Evolutionary conservation across 2,113 vertebrate species (phyloP), one percentile per base, ranked within the genome.

Genomic region (Hippocampus guttulatus): DNA sequence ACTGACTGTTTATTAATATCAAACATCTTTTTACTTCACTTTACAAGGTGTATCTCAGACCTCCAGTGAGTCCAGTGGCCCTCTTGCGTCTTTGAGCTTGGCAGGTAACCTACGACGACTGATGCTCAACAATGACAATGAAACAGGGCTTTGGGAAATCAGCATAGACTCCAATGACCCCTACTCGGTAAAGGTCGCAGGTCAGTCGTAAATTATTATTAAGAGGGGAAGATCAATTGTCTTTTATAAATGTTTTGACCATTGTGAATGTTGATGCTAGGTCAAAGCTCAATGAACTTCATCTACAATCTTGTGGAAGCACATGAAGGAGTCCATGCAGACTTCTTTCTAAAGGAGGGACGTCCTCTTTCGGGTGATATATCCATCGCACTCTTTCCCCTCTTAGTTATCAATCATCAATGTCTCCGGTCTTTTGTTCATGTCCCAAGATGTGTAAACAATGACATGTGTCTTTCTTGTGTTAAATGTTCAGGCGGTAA

Each of bases 151-250:
- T 20, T 93, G 91, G 91, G 10, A 80, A 68, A 78, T 93, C 57
- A 67, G 65, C 1, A 73, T 92, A 0, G 64, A 43, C 60, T 91
- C 90, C 21, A 74, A 40, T 5, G 12, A 82, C 1, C 18, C 78
- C 9, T 92, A 91, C 69, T 79, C 87, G 51, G 70, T 92, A 3
- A 92, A 90, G 75, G 88, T 91, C 69, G 83, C 69, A 82, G 91
- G 91, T 91, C 58, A 73, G 82, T 71, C 54, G 9, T 30, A 55
- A 55, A 1, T 65, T 27, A 11, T 6, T 43, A 27, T 15, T 68
- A 15, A 64, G 25, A 25, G 23, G 12, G 9, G 0, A 54, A 64
- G 3, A 0, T 68, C 9, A 30, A 6, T 66, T 52, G 54, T 63
- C 30, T 16, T 30, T 49, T n/a, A 2, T 58, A 16, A 64, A 2